These are phyloP conservation scores for Xiphorhynchus elegans DNA, from an alignment of 2,113 vertebrate genomes.

Conservation along the genomic window DNA sequence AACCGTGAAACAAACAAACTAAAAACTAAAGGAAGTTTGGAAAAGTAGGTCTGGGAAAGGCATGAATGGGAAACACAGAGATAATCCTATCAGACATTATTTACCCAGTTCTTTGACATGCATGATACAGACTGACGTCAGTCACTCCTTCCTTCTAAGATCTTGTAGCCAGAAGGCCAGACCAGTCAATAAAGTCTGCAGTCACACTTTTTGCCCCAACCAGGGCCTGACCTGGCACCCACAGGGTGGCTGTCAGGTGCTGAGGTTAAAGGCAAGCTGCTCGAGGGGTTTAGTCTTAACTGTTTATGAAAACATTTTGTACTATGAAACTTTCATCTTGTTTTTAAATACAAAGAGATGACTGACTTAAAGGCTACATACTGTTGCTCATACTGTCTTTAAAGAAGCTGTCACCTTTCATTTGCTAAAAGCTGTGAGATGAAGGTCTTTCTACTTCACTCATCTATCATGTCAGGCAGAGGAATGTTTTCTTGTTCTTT, in stretches of 20 bases:
- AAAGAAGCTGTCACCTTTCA: neutral
- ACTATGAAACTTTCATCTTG: neutral
- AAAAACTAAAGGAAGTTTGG: neutral
- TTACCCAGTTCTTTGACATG: neutral
- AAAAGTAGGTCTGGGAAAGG: neutral
- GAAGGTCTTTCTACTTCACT: neutral
- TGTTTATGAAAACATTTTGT: neutral
- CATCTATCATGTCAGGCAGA: neutral
- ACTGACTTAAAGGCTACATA: neutral
- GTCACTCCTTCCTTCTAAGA: neutral
- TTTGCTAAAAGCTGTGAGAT: neutral
- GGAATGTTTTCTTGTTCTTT: neutral
- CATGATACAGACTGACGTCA: neutral
- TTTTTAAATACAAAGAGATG: neutral
- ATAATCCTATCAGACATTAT: neutral
- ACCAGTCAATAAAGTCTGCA: accelerated
- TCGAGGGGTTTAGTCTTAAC: neutral
- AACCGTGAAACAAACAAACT: neutral
- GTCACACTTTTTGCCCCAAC: neutral
- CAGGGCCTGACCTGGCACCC: accelerated
- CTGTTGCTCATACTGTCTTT: neutral
- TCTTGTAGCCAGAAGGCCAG: neutral
- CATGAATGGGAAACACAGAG: neutral
- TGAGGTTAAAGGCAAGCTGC: neutral
- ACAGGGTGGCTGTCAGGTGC: too few relatives aligned